Base-by-base conservation (phyloP, 2,888 invertebrate genomes). In the Auanema freiburgensis region DNA sequence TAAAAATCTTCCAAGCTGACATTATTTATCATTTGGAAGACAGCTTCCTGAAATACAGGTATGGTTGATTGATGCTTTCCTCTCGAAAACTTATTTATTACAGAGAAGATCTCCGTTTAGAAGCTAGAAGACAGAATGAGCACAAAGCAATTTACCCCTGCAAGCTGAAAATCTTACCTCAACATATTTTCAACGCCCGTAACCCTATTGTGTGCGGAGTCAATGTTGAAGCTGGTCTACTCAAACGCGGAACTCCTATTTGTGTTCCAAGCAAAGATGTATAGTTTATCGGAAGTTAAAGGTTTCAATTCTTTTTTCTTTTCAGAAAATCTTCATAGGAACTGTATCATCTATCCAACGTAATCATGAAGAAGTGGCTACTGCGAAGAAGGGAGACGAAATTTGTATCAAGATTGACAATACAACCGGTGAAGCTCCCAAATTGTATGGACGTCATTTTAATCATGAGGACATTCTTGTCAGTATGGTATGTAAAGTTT, bases 21-120 rank as follows among this genome's bases (percentile, higher is more conserved):
- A 99, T 99, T 84, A 99, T 99, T 84, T 99, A 99, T 87, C 99
- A 99, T 87, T 88, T 99, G 84, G 97, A 97, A 86, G 98, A 99
- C 86, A 91, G 92, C 85, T 99, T 98, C 87, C 59, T 83, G 25
- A 83, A 81, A 61, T 82, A 83, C 61, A 66, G 79, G 80, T 79
- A 40, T 23, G 61, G 55, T 11, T 44, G 2, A 57, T 18, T 57
- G 55, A 41, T 41, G 11, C 14, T 11, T 12, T 43, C 14, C 43
- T 43, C 43, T 43, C 11, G 43, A 43, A 43, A 43, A 43, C 14
- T 43, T 43, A 43, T n/a, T 43, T n/a, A 43, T 66, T 93, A 91
- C 86, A 89, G 93, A 67, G 94, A 95, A 63, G 94, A 96, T 79
- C 87, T 95, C 59, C 92, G 91, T 83, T 90, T 90, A 84, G 90